A percentile compares a stretch with the other conserved stretches of the same genome.
phyloP scores from a whole-genome alignment of 2,888 invertebrate species.

The Eubasilissa splendida region DNA sequence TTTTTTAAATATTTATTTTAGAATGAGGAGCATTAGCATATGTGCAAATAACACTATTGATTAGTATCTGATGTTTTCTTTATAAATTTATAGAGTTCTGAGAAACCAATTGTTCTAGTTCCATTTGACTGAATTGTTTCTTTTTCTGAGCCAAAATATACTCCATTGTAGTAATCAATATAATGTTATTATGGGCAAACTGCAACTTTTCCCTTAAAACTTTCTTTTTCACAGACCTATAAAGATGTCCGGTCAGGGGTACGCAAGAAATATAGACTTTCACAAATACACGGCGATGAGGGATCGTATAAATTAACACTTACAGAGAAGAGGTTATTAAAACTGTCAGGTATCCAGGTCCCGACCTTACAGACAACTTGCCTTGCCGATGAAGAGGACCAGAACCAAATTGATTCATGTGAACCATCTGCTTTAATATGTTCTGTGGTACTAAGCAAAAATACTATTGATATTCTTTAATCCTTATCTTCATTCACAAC shows the following conservation, averaged over 20 bases:
- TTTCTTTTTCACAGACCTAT: conserved; percentile 28
- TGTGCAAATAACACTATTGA: no score
- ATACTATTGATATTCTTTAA: not conserved
- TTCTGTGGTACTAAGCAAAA: not conserved
- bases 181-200: not conserved
- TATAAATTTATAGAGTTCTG: no score
- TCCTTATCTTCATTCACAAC: no score
- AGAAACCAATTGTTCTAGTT: no score
- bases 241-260: conserved; percentile 35
- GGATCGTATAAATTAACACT: conserved; percentile 8
- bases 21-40: no score
- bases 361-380: not conserved
- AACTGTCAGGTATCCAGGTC: not conserved
- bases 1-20: no score
- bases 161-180: no score
- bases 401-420: not conserved
- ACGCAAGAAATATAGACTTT: conserved; percentile 36
- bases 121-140: no score
- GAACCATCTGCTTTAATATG: not conserved
- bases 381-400: not conserved
- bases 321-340: conserved; percentile 24
- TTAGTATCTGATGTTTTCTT: no score
- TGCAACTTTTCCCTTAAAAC: not conserved
- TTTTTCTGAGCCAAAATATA: no score
- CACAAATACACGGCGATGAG: conserved; percentile 14